phyloP scores from a whole-genome alignment of 2,113 vertebrate genomes.

The Calidris pygmaea region DNA sequence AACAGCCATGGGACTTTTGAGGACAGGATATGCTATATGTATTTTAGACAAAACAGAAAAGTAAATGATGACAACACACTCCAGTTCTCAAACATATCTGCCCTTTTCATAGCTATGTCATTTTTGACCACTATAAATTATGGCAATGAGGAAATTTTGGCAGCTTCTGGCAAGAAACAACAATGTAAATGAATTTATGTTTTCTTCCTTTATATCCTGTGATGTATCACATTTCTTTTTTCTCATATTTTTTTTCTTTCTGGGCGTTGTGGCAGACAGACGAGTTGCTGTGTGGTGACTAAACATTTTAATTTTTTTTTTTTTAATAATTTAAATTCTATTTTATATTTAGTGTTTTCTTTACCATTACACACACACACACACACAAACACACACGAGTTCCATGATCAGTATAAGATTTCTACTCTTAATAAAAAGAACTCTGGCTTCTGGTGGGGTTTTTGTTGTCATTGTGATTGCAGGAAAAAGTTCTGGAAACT shows the following conservation, averaged over 20 bases:
- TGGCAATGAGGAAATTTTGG: background rate
- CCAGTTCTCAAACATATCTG: background rate
- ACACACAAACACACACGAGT: fast-evolving
- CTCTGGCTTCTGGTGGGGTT: fast-evolving
- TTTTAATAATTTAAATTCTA: background rate
- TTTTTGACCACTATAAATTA: background rate
- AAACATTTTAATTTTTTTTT: background rate
- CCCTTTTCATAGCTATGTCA: background rate
- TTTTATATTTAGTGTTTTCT: background rate
- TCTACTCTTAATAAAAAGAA: background rate
- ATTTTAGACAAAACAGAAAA: background rate
- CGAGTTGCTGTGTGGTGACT: background rate
- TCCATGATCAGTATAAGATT: fast-evolving
- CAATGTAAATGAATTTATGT: background rate
- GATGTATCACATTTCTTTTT: background rate
- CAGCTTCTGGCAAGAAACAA: background rate
- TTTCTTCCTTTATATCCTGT: background rate
- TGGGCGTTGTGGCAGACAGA: background rate
- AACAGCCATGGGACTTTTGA: background rate
- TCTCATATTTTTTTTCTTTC: background rate
- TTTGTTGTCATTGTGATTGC: background rate
- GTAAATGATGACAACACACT: background rate
- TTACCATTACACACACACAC: background rate
- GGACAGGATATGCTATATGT: background rate
- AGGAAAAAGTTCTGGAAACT: background rate